Evolutionary conservation across 2,113 vertebrate genomes (phyloP).

Genomic region (Microcebus tavaratra): DNA sequence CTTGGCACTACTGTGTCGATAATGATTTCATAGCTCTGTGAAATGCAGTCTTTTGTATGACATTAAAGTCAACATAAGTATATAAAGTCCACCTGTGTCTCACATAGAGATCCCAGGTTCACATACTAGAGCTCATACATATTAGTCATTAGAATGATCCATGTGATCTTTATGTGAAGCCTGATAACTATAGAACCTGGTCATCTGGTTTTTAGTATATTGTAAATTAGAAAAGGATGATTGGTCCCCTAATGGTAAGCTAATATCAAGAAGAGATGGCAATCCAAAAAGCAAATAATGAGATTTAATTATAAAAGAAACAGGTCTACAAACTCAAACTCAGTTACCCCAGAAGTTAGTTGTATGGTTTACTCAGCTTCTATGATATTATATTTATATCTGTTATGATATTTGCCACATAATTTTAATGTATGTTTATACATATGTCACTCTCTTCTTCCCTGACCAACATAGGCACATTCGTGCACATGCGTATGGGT

Average conservation of each 20-base stretch:
- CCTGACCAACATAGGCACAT: neutral
- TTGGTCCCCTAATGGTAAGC: neutral
- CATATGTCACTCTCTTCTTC: neutral
- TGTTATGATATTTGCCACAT: neutral
- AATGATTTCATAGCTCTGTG: neutral
- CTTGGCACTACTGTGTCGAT: neutral
- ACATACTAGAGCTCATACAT: neutral
- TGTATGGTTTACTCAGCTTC: slow-evolving; percentile 9
- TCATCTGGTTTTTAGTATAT: neutral
- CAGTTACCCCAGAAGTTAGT: neutral
- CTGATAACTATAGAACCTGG: neutral
- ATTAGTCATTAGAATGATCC: neutral
- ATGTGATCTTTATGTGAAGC: neutral
- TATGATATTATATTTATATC: neutral
- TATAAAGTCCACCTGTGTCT: neutral
- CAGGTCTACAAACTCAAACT: neutral
- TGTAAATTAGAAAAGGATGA: slow-evolving; percentile 27
- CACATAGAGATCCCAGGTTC: neutral
- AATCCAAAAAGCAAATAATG: neutral
- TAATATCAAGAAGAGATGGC: neutral
- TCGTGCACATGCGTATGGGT: neutral
- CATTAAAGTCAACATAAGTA: neutral
- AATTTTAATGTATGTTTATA: neutral
- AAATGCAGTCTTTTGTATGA: neutral
- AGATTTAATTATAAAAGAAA: neutral